phyloP scores from a whole-genome alignment of 2,888 invertebrate species.

The Molorchus minor region DNA sequence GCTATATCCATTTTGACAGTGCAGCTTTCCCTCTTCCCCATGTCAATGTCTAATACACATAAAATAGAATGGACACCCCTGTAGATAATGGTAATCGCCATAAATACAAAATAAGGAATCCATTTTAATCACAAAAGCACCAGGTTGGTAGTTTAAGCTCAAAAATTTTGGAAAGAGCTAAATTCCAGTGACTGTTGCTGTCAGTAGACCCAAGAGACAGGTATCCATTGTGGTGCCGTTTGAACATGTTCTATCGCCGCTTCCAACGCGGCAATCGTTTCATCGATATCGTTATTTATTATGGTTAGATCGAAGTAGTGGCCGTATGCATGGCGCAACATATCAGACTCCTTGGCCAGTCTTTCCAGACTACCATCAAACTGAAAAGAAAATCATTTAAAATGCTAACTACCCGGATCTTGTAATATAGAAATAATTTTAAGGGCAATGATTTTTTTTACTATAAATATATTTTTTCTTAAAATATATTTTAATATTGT shows the following conservation, averaged over 20 bases:
- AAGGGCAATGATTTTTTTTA: too few species aligned
- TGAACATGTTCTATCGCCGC: conserved; percentile 90
- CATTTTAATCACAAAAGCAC: background rate
- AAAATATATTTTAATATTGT: too few species aligned
- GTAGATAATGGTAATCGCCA: conserved; percentile 2
- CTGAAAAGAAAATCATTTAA: conserved; percentile 74
- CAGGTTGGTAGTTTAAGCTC: conserved; percentile 19
- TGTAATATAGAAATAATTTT: too few species aligned
- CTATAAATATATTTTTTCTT: too few species aligned
- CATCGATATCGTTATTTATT: conserved; percentile 99
- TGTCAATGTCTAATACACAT: too few species aligned
- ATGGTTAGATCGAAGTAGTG: conserved; percentile 98
- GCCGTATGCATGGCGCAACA: conserved; percentile 95
- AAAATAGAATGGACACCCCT: background rate
- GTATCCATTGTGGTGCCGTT: conserved; percentile 95
- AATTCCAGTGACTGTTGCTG: conserved; percentile 64
- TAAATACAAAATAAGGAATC: background rate
- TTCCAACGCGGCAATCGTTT: conserved; percentile 93
- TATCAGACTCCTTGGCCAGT: conserved; percentile 95
- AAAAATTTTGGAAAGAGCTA: conserved; percentile 55
- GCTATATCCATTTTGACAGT: too few species aligned
- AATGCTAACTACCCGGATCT: too few species aligned
- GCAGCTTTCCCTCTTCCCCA: too few species aligned
- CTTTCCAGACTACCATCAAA: conserved; percentile 98
- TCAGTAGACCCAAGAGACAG: conserved; percentile 98